Evolutionary conservation across 2,797 vertebrate genomes (phyloP).

Genomic region (Catamblyrhynchus diadema): DNA sequence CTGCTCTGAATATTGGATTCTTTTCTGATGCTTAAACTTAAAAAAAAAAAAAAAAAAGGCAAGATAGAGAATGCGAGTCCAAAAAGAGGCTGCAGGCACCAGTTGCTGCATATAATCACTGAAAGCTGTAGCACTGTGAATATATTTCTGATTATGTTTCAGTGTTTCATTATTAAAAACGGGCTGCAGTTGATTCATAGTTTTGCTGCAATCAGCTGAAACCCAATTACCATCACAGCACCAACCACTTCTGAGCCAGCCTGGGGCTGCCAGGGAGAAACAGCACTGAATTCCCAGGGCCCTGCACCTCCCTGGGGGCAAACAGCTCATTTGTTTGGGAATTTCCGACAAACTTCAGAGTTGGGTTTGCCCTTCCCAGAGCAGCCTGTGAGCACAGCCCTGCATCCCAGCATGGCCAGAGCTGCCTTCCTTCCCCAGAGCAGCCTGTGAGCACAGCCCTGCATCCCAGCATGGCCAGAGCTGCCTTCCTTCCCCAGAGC

Average conservation of each 20-base stretch:
- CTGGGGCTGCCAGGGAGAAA: background rate
- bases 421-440: too few species aligned
- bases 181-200: conserved; percentile 52
- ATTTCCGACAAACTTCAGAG: background rate
- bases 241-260: background rate
- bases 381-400: too few species aligned
- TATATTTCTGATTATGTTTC: conserved; percentile 31
- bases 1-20: background rate
- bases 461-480: too few species aligned
- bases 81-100: background rate
- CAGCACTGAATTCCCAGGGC: background rate
- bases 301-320: background rate
- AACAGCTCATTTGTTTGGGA: background rate
- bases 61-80: background rate
- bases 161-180: conserved; percentile 49
- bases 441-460: too few species aligned
- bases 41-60: background rate
- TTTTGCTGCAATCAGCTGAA: conserved; percentile 58
- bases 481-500: too few species aligned
- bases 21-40: background rate
- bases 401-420: too few species aligned
- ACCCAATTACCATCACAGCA: conserved; percentile 51
- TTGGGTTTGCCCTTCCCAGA: background rate
- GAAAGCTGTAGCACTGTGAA: background rate
- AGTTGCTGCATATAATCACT: background rate